Percentiles rank a stretch among this genome's conserved stretches.
Conservation (phyloP, 2,113 vertebrate genomes). For the Gracilinanus agilis region DNA sequence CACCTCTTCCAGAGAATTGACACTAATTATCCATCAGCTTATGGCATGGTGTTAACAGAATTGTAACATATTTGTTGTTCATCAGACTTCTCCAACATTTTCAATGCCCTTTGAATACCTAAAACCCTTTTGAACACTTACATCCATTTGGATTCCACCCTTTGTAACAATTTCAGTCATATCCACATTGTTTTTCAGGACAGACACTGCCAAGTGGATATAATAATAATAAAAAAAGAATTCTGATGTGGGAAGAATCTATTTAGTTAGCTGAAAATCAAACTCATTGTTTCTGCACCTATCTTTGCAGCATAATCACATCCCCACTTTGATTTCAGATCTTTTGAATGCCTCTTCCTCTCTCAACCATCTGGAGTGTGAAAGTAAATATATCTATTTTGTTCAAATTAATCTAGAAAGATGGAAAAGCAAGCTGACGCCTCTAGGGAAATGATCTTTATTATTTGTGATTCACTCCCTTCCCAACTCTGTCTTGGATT, state of each 20-base stretch:
- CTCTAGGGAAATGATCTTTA: conserved; percentile 52
- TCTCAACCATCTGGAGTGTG: conserved; percentile 72
- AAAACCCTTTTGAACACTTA: conserved; percentile 29
- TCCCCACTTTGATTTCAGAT: conserved; percentile 67
- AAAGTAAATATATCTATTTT: conserved; percentile 68
- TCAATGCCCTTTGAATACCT: neutral
- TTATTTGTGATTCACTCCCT: neutral
- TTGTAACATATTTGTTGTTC: neutral
- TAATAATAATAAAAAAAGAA: neutral
- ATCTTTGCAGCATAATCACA: conserved; percentile 64
- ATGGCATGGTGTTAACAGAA: neutral
- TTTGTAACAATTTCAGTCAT: neutral
- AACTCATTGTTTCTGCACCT: conserved; percentile 40
- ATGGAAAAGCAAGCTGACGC: conserved; percentile 64
- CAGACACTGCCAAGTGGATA: neutral
- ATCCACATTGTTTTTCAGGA: neutral
- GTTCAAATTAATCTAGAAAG: conserved; percentile 59
- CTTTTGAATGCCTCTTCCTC: conserved; percentile 66
- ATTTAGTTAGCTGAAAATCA: neutral
- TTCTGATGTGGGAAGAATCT: neutral
- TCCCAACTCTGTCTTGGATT: conserved; percentile 44
- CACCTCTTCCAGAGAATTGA: neutral
- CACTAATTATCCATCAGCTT: neutral
- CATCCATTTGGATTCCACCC: neutral
- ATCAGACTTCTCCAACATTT: neutral